phyloP scores from a whole-genome alignment of 2,888 invertebrate genomes.

The Trachelus iudaicus region DNA sequence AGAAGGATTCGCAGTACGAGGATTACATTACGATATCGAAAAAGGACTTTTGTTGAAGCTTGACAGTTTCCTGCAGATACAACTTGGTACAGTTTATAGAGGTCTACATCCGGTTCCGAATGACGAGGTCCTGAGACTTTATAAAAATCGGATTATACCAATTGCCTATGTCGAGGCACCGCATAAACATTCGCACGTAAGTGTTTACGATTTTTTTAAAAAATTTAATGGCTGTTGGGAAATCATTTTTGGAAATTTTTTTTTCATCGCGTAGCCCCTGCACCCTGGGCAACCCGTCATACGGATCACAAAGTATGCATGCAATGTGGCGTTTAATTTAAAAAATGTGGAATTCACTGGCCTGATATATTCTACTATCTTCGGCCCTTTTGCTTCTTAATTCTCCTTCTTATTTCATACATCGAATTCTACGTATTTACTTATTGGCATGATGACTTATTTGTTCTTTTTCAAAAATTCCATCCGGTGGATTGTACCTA shows the following conservation, averaged over 20 bases:
- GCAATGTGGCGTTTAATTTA: background rate
- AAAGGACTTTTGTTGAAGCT: conserved; percentile 93
- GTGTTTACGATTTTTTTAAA: conserved; percentile 25
- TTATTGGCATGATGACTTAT: background rate
- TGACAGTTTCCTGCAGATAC: conserved; percentile 96
- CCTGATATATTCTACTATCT: background rate
- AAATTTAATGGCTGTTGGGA: background rate
- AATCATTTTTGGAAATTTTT: background rate
- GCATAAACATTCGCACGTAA: conserved; percentile 77
- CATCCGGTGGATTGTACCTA: background rate
- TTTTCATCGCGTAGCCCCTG: background rate
- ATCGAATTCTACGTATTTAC: background rate
- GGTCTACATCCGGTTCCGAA: conserved; percentile 85
- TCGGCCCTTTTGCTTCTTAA: background rate
- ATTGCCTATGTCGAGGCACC: conserved; percentile 89
- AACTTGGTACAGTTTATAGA: conserved; percentile 92
- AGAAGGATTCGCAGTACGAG: conserved; percentile 94
- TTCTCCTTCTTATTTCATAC: background rate
- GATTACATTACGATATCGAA: conserved; percentile 97
- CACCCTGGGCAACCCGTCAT: background rate
- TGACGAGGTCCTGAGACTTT: conserved; percentile 86
- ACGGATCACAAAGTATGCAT: background rate
- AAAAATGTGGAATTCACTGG: background rate
- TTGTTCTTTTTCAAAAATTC: background rate
- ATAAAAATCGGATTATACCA: conserved; percentile 87